A percentile compares a stretch with the other conserved stretches of the same genome.
Evolutionary conservation across 2,797 vertebrate species (phyloP).

Genomic region (Danionella dracula): DNA sequence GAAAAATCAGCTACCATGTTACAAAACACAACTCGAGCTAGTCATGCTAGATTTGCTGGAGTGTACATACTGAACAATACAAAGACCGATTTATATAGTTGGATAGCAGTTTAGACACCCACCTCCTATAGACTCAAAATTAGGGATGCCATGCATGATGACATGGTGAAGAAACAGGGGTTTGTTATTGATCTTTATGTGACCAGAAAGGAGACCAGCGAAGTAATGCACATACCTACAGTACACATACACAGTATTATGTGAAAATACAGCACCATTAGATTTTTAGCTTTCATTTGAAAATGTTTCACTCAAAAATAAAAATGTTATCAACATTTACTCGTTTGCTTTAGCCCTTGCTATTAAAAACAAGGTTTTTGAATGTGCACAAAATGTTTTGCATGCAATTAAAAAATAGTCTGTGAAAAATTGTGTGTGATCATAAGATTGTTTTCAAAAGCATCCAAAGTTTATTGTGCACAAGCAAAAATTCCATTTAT

Average conservation of each 20-base stretch:
- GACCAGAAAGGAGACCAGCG: slow-evolving; percentile 89
- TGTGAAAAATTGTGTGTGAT: too few relatives aligned
- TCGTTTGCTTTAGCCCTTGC: too few relatives aligned
- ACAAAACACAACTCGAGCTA: too few relatives aligned
- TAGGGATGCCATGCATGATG: slow-evolving; percentile 97
- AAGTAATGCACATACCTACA: slow-evolving; percentile 91
- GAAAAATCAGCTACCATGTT: too few relatives aligned
- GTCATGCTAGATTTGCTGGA: not conserved
- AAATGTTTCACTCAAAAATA: too few relatives aligned
- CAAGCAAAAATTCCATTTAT: too few relatives aligned
- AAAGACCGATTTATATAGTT: not conserved
- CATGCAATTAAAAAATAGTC: too few relatives aligned
- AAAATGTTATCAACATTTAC: too few relatives aligned
- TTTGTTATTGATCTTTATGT: slow-evolving; percentile 98
- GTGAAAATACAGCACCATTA: not conserved
- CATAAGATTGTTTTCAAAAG: too few relatives aligned
- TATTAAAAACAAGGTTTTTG: too few relatives aligned
- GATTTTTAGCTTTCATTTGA: not conserved
- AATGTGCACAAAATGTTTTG: too few relatives aligned
- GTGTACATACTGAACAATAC: not conserved
- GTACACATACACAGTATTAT: not conserved
- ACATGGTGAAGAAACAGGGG: slow-evolving; percentile 94
- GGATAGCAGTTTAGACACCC: slow-evolving; percentile 28
- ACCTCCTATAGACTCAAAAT: slow-evolving; percentile 95
- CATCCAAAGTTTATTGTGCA: too few relatives aligned